Base-by-base conservation (phyloP, 2,888 invertebrate genomes). In the Drosophila diplacantha region DNA sequence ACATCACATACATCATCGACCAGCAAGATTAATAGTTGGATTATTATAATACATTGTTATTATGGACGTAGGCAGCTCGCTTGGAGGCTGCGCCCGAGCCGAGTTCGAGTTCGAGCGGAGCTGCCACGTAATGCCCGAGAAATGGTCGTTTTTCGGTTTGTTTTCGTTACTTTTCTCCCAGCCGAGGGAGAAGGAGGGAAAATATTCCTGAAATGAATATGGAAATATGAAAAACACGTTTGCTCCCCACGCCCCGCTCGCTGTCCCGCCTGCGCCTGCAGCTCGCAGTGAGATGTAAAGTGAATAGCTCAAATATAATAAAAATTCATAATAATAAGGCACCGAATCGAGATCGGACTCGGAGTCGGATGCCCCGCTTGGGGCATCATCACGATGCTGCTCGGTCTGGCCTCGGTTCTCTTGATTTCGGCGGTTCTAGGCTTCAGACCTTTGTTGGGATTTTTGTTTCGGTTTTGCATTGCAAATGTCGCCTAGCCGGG, bases 221-320 rank as follows among this genome's bases (percentile, higher is more conserved):
- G 78, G 69, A 74, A 74, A 78, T 78, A 76, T 74, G 81, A 69
- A 79, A 76, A 79, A 83, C 79, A 66, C 63, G 79, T 79, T 79
- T 83, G 63, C 68, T 52, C 67, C 60, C 43, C 53, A 11, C n/a
- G 26, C 29, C 11, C 7, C 14, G 16, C 11, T 18, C n/a, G 31
- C 22, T 35, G 35, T 4, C 9, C 22, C 41, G n/a, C 22, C 39
- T 38, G 37, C 41, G 50, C 38, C 34, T 39, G 39, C 39, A 22
- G 22, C 38, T 46, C 51, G 44, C 38, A 41, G 22, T 44, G 44
- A 54, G 63, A 32, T 58, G 65, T 67, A 75, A 75, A 72, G 53
- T 72, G 68, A 81, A 81, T 79, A 70, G 73, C 76, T 52, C 56
- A 73, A 67, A 66, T 72, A 61, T 60, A 80, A 56, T 64, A 77